Evolutionary conservation across 1,140 invertebrate genomes (phyloP), one percentile per base, ranked within the genome.

Genomic region (Apis dorsata): DNA sequence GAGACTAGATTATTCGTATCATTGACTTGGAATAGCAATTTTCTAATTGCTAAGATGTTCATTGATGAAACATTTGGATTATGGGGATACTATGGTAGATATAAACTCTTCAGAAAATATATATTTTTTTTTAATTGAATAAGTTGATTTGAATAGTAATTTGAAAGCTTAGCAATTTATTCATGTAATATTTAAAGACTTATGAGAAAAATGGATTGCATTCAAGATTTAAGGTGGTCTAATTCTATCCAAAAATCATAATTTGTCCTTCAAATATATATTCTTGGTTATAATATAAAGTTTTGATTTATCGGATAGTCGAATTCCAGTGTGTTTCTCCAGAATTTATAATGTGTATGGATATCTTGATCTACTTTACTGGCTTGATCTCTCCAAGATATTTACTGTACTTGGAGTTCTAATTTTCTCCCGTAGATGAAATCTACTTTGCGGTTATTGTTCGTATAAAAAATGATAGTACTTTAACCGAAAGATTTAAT

Each of bases 351-450:
- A 7, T 63, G 24, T 28, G 15, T 7, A 63, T 21, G n/a, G 13
- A 63, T 63, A 63, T 63, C 62, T 63, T 63, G 62, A 63, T 63
- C 62, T 63, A 63, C 62, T 63, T 63, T 63, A 63, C n/a, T 28
- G 13, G 24, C 15, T 24, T 21, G 15, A 63, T 65, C 63, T 65
- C 17, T 17, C 63, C 28, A 34, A 7, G 13, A 24, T 63, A 63
- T 63, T 60, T 28, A 63, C 62, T 2, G 24, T 24, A 28, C 15
- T 24, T 7, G 24, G 24, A 24, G 15, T 63, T 28, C 24, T 63
- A 65, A 65, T 65, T 65, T 65, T 34, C 63, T 34, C 8, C 10
- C 13, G 0, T 65, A 11, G 17, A 28, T 28, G 24, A 19, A 13
- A 65, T 34, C 28, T 11, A 19, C 9, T 9, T 65, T 19, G 28